A percentile compares a stretch with the other conserved stretches of the same genome.
These are phyloP conservation scores for Hydractinia symbiolongicarpus DNA, from an alignment of 30 jellyfish, hydroid and myxozoan genomes.

Conservation along the genomic window DNA sequence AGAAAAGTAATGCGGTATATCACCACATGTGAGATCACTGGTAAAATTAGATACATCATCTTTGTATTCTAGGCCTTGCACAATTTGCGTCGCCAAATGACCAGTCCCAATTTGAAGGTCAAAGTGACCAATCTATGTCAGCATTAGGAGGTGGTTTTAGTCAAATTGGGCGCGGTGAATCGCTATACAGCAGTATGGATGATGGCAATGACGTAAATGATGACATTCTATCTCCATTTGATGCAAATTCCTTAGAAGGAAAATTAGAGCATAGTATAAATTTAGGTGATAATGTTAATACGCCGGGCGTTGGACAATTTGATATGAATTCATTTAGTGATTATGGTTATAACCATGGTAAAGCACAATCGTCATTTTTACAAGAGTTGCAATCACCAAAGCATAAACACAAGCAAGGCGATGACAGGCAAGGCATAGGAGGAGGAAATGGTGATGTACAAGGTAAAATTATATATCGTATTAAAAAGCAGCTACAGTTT, in stretches of 20 bases:
- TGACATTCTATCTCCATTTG: slow-evolving; percentile 20
- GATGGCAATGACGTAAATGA: slow-evolving; percentile 21
- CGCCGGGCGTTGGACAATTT: slow-evolving; percentile 34
- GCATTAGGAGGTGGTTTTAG: no score
- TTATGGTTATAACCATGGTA: slow-evolving; percentile 34
- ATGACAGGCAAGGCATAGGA: slow-evolving; percentile 81
- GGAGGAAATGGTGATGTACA: slow-evolving; percentile 38
- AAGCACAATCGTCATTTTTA: neutral
- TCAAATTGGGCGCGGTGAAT: slow-evolving; percentile 12
- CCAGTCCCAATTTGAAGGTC: neutral
- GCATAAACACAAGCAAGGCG: slow-evolving; percentile 41
- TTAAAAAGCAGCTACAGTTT: neutral
- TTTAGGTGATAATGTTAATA: slow-evolving; percentile 16
- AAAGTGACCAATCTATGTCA: neutral
- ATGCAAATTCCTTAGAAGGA: slow-evolving; percentile 31
- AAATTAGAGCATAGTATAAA: slow-evolving; percentile 14
- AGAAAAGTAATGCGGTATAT: no score
- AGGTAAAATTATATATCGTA: slow-evolving; percentile 11
- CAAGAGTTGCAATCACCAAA: neutral
- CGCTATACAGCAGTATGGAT: slow-evolving; percentile 18
- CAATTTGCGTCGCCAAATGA: neutral
- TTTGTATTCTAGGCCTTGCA: neutral
- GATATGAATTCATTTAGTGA: slow-evolving; percentile 54
- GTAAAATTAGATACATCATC: no score
- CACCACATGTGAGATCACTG: no score